Conservation (phyloP, 2,888 invertebrate genomes). For the Tetropium fuscum region DNA sequence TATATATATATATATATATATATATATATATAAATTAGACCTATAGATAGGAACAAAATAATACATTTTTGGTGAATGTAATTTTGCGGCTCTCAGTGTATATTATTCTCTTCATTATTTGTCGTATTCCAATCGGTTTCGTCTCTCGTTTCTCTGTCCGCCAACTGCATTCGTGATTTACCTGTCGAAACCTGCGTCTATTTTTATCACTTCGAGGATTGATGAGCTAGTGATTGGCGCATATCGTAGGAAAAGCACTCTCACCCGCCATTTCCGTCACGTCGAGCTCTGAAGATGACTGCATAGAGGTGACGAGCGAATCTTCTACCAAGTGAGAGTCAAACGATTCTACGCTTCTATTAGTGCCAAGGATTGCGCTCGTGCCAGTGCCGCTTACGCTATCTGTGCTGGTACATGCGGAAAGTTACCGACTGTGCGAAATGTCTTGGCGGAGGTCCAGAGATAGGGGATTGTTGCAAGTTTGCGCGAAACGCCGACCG, state of each 20-base stretch:
- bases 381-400: constrained; percentile 59
- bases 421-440: constrained; percentile 49
- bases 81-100: too few species aligned
- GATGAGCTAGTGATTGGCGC: constrained; percentile 45
- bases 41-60: too few species aligned
- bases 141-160: too few species aligned
- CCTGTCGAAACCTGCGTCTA: too few species aligned
- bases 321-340: constrained; percentile 63
- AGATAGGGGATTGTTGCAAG: constrained; percentile 2
- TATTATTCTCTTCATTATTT: too few species aligned
- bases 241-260: constrained; percentile 57
- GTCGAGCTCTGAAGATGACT: constrained; percentile 62
- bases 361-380: constrained; percentile 62
- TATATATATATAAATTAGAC: too few species aligned
- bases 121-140: too few species aligned
- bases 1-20: too few species aligned
- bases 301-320: constrained; percentile 64
- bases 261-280: constrained; percentile 58
- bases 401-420: constrained; percentile 55
- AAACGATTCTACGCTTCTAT: constrained; percentile 60
- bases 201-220: too few species aligned
- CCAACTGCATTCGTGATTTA: too few species aligned
- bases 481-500: neutral
- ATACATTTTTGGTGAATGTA: too few species aligned
- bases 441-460: constrained; percentile 16